These are phyloP conservation scores for Drosophila dives DNA, from an alignment of 2,888 invertebrate species.

Conservation along the genomic window DNA sequence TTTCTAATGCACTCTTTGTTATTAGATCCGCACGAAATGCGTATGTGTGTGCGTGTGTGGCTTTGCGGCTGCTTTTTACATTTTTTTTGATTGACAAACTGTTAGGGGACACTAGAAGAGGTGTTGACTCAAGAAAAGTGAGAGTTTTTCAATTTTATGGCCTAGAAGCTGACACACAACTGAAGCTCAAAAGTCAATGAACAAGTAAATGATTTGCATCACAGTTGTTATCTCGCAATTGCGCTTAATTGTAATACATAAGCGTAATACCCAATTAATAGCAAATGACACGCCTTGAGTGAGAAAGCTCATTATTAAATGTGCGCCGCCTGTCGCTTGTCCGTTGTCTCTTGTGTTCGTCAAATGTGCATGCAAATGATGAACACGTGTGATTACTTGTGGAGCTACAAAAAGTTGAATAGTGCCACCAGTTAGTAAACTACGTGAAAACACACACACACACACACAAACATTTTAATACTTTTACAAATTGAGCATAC, in stretches of 20 bases:
- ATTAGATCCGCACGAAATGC: conserved; percentile 53
- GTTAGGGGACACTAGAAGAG: conserved; percentile 56
- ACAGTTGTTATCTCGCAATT: conserved; percentile 48
- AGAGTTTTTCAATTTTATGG: conserved; percentile 46
- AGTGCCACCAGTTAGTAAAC: conserved; percentile 1
- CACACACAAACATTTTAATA: neutral
- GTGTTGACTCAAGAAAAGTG: conserved; percentile 50
- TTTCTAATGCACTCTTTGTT: conserved; percentile 59
- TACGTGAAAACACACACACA: conserved; percentile 6
- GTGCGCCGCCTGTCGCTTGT: conserved; percentile 48
- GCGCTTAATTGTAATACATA: conserved; percentile 38
- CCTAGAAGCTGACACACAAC: conserved; percentile 47
- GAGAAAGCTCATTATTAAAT: conserved; percentile 57
- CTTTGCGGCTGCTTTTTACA: conserved; percentile 7
- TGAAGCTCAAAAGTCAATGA: conserved; percentile 50
- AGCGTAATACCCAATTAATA: conserved; percentile 66
- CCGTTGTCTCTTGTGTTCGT: conserved; percentile 1
- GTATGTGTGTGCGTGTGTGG: neutral
- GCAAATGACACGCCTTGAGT: conserved; percentile 51
- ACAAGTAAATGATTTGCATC: conserved; percentile 45
- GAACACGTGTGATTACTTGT: conserved; percentile 8
- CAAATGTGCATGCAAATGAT: conserved; percentile 34
- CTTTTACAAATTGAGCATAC: conserved; percentile 43
- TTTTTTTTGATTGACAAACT: conserved; percentile 63
- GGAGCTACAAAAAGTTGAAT: neutral